Evolutionary conservation across 2,797 vertebrate genomes (phyloP).

Genomic region (Paedocypris micromegethes): DNA sequence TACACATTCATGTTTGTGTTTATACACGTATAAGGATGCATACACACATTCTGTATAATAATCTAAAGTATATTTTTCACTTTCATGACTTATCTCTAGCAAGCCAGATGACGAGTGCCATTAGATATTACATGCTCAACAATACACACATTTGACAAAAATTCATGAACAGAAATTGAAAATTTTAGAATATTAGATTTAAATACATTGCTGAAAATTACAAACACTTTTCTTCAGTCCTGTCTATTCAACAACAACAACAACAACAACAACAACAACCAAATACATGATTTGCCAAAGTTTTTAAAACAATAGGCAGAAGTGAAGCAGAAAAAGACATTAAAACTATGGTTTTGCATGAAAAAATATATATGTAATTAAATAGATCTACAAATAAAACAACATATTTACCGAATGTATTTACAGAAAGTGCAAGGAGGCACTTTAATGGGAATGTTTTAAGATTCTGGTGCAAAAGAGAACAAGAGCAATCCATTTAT

Average conservation of each 20-base stretch:
- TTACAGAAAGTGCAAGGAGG: constrained; percentile 88
- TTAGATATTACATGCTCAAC: constrained; percentile 33
- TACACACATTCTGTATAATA: no score
- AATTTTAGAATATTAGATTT: constrained; percentile 41
- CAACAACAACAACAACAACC: background rate
- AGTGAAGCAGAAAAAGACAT: constrained; percentile 48
- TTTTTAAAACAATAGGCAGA: constrained; percentile 55
- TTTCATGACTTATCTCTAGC: no score
- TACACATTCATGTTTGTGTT: constrained; percentile 19
- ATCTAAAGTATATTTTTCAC: no score
- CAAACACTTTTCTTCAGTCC: background rate
- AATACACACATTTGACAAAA: constrained; percentile 30
- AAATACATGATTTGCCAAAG: constrained; percentile 33
- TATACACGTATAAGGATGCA: no score
- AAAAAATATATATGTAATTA: background rate
- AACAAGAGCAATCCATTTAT: constrained; percentile 19
- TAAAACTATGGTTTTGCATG: constrained; percentile 64
- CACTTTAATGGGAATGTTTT: constrained; percentile 80
- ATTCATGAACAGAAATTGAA: constrained; percentile 29
- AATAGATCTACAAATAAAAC: constrained; percentile 57
- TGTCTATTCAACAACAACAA: background rate
- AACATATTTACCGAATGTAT: constrained; percentile 49
- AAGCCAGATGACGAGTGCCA: constrained; percentile 10
- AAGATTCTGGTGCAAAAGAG: constrained; percentile 65
- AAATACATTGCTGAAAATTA: constrained; percentile 5